phyloP scores from a whole-genome alignment of 2,113 vertebrate species.

The Saccopteryx leptura region DNA sequence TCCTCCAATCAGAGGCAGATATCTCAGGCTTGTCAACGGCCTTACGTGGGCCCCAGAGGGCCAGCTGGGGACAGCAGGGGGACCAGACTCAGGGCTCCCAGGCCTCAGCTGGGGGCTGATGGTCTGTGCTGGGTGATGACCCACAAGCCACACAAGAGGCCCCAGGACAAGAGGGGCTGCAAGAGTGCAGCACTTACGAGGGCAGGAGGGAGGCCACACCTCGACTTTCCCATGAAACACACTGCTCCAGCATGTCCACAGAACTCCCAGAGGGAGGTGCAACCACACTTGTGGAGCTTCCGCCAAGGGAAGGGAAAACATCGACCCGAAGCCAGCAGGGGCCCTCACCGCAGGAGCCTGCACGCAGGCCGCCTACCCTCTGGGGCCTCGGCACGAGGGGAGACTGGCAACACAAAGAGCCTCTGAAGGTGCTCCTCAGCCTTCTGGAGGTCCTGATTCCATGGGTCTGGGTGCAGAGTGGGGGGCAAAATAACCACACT shows the following conservation, averaged over 20 bases:
- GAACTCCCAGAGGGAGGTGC: not conserved
- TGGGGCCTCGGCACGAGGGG: not conserved
- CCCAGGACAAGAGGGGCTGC: not conserved
- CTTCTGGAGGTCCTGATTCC: not conserved
- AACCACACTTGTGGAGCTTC: not conserved
- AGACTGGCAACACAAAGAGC: fast-evolving
- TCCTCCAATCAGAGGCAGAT: not conserved
- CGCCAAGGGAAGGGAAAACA: not conserved
- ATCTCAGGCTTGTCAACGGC: not conserved
- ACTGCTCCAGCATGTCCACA: not conserved
- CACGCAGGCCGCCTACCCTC: not conserved
- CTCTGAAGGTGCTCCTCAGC: not conserved
- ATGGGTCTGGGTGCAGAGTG: not conserved
- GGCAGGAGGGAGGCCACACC: not conserved
- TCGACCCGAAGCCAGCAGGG: fast-evolving
- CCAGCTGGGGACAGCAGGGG: not conserved
- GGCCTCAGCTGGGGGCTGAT: not conserved
- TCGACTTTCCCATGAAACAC: not conserved
- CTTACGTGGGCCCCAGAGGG: not conserved
- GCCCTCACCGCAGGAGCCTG: not conserved
- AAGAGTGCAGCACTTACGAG: not conserved
- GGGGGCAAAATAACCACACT: not conserved
- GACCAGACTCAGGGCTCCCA: not conserved
- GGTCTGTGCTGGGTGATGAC: not conserved
- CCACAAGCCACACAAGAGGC: not conserved